phyloP scores from a whole-genome alignment of 2,797 vertebrate genomes.

The Centroberyx gerrardi region DNA sequence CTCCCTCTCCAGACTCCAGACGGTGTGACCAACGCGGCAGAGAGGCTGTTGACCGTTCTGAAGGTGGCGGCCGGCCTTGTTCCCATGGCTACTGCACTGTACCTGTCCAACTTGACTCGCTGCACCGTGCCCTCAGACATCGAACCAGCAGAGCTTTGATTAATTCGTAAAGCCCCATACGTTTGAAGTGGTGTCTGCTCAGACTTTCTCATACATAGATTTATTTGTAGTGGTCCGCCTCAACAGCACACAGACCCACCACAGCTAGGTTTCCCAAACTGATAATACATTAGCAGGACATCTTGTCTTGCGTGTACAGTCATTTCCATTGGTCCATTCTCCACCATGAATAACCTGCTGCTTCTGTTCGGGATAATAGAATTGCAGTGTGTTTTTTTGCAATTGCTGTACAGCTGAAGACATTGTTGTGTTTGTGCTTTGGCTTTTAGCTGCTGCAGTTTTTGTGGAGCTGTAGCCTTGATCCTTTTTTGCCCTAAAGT shows the following conservation, averaged over 20 bases:
- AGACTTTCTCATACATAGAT: conserved; percentile 24
- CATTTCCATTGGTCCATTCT: neutral
- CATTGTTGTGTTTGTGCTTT: neutral
- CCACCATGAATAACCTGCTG: neutral
- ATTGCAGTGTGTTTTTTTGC: neutral
- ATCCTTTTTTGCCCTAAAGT: no score
- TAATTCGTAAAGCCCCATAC: conserved; percentile 33
- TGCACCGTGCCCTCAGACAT: conserved; percentile 78
- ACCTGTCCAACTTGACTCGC: conserved; percentile 85
- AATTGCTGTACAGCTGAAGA: no score
- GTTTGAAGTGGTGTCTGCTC: neutral
- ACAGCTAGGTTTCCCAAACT: neutral
- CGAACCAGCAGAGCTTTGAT: conserved; percentile 80
- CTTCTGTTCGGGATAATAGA: neutral
- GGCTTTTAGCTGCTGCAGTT: neutral
- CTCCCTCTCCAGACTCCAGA: conserved; percentile 81
- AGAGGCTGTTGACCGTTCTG: conserved; percentile 88
- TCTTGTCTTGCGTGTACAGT: neutral
- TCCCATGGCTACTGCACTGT: conserved; percentile 88
- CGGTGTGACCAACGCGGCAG: conserved; percentile 79
- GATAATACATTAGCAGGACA: neutral
- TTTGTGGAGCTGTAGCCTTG: neutral
- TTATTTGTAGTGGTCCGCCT: conserved; percentile 10
- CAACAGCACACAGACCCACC: neutral
- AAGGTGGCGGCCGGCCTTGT: conserved; percentile 88